phyloP scores from a whole-genome alignment of 92 coral and sea anemone species.

The Micromussa lordhowensis region DNA sequence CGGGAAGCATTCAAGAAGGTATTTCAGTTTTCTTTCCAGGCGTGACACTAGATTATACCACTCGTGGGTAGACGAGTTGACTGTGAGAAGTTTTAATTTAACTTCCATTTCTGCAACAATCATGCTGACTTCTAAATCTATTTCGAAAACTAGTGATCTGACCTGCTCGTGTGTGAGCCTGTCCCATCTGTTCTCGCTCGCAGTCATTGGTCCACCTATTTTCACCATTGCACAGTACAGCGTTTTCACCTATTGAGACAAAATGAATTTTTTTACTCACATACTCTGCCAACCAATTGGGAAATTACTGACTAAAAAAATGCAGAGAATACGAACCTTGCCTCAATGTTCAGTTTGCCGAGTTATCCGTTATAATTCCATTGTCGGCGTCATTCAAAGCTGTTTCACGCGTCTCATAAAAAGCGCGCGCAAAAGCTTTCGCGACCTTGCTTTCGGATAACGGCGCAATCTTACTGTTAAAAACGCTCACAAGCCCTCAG shows the following conservation, averaged over 20 bases:
- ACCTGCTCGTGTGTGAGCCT: slow-evolving; percentile 15
- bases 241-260: neutral
- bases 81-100: slow-evolving; percentile 19
- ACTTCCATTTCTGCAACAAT: slow-evolving; percentile 24
- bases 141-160: slow-evolving; percentile 2
- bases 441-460: neutral
- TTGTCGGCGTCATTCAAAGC: neutral
- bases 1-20: slow-evolving; percentile 20
- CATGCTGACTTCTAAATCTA: slow-evolving; percentile 5
- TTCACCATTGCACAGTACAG: slow-evolving; percentile 13
- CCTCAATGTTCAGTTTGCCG: neutral
- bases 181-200: slow-evolving; percentile 7
- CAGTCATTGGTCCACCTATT: slow-evolving; percentile 7
- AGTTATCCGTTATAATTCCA: neutral
- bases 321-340: neutral
- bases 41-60: slow-evolving; percentile 26
- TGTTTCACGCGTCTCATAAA: neutral
- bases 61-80: neutral
- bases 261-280: neutral
- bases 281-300: neutral
- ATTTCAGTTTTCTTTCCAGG: slow-evolving; percentile 4
- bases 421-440: neutral
- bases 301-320: neutral
- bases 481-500: no score
- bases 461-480: no score